phyloP scores from a whole-genome alignment of 2,113 vertebrate species.

The Chionodraco myersi region DNA sequence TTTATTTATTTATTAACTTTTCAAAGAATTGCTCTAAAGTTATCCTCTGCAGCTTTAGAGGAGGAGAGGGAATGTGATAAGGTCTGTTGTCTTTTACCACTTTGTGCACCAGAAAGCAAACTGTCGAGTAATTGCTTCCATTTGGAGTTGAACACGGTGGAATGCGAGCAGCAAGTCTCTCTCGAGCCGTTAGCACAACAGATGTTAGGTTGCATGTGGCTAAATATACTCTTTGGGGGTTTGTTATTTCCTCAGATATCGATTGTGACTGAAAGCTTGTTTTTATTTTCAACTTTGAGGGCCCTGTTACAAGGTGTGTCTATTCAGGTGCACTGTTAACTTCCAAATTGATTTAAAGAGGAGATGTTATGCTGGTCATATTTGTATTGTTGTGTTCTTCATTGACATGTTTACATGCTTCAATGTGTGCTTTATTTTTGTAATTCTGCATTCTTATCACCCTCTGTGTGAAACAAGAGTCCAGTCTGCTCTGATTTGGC shows the following conservation, averaged over 20 bases:
- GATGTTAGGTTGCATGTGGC: constrained; percentile 70
- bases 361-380: too few relatives aligned
- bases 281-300: constrained; percentile 63
- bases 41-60: constrained; percentile 24
- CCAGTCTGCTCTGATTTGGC: too few relatives aligned
- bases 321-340: constrained; percentile 5
- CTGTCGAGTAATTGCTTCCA: constrained; percentile 68
- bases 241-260: constrained; percentile 71
- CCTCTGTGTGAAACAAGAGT: too few relatives aligned
- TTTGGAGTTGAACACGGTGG: constrained; percentile 68
- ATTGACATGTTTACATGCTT: too few relatives aligned
- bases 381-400: too few relatives aligned
- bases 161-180: constrained; percentile 55
- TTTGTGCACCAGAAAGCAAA: constrained; percentile 61
- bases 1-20: constrained; percentile 5
- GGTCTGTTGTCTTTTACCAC: constrained; percentile 50
- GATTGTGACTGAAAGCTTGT: constrained; percentile 52
- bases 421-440: too few relatives aligned
- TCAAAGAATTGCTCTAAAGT: constrained; percentile 3
- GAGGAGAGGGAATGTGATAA: constrained; percentile 14
- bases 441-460: too few relatives aligned
- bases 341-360: constrained; percentile 2
- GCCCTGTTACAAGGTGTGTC: constrained; percentile 11
- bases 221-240: constrained; percentile 68
- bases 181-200: constrained; percentile 69